Evolutionary conservation across 1,140 invertebrate species (phyloP).

Genomic region (Cydia splendana): DNA sequence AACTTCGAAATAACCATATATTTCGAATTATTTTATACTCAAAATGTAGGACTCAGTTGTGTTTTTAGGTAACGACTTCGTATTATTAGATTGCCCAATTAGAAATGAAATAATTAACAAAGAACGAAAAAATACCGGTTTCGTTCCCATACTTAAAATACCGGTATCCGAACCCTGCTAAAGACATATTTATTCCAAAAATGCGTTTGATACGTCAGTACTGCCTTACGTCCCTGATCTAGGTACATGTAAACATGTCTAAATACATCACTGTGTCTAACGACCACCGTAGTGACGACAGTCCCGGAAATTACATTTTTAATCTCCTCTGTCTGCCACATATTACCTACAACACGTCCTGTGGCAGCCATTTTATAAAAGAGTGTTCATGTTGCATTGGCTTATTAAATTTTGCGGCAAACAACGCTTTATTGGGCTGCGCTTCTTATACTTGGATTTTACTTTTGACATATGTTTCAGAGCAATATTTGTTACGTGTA

Average conservation of each 20-base stretch:
- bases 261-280: slow-evolving; percentile 24
- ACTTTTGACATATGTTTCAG: background rate
- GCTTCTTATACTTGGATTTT: background rate
- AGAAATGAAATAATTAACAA: too few relatives aligned
- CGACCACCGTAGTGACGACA: slow-evolving; percentile 5
- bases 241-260: background rate
- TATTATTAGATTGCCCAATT: too few relatives aligned
- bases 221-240: slow-evolving; percentile 7
- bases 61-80: too few relatives aligned
- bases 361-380: slow-evolving; percentile 25
- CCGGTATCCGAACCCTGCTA: too few relatives aligned
- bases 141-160: too few relatives aligned
- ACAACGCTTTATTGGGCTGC: background rate
- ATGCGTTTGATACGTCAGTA: background rate
- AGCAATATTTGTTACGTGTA: too few relatives aligned
- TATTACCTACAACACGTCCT: slow-evolving; percentile 26
- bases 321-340: slow-evolving; percentile 28
- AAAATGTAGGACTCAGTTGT: too few relatives aligned
- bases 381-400: background rate
- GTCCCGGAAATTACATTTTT: slow-evolving; percentile 28
- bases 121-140: too few relatives aligned
- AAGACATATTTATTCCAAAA: background rate
- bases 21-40: too few relatives aligned
- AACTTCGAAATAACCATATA: too few relatives aligned
- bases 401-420: slow-evolving; percentile 16